phyloP scores from a whole-genome alignment of 1,140 invertebrate genomes.

The Lepidurus arcticus region DNA sequence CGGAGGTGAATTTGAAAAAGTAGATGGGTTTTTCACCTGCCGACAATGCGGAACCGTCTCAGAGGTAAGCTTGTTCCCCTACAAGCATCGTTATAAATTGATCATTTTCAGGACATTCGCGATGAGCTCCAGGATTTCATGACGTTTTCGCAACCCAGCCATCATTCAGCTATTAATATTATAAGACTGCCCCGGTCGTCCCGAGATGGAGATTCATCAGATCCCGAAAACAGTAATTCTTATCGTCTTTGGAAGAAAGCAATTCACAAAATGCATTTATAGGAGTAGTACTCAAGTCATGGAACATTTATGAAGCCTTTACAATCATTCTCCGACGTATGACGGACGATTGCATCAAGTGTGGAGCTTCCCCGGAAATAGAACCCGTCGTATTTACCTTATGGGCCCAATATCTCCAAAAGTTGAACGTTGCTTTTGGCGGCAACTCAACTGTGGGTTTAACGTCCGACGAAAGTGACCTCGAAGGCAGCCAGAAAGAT shows the following conservation, averaged over 20 bases:
- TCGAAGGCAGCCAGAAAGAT: neutral
- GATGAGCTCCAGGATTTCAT: conserved; percentile 1
- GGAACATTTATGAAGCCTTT: neutral
- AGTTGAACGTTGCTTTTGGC: neutral
- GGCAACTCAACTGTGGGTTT: neutral
- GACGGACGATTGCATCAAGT: neutral
- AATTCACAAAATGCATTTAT: neutral
- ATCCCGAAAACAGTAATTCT: neutral
- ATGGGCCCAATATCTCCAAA: conserved; percentile 1
- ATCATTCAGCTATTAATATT: neutral
- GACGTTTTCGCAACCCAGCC: neutral
- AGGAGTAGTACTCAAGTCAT: neutral
- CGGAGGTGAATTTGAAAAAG: neutral
- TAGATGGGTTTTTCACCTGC: neutral
- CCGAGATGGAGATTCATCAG: neutral
- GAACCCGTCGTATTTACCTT: neutral
- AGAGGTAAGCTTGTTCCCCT: neutral
- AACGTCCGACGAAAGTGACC: neutral
- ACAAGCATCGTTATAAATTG: conserved; percentile 30
- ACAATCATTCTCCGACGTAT: neutral
- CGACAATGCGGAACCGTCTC: neutral
- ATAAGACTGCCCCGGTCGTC: neutral
- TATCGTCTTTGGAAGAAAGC: neutral
- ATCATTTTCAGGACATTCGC: conserved; percentile 21
- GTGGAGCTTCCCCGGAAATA: neutral